Evolutionary conservation across 2,888 invertebrate species (phyloP).

Genomic region (Eulithis prunata): DNA sequence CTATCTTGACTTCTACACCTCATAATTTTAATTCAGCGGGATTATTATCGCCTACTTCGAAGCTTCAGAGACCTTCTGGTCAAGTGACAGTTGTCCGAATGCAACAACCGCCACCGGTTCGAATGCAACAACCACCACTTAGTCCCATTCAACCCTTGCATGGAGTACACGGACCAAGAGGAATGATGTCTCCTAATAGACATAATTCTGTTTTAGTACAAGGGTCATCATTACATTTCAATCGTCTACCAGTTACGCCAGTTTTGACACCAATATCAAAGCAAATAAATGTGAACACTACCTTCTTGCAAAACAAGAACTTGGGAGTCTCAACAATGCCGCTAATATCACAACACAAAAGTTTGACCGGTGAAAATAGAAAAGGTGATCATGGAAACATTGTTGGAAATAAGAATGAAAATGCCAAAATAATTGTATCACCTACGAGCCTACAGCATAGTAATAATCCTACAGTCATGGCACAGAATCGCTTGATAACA

Average conservation of each 20-base stretch:
- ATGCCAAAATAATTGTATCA: slow-evolving; percentile 74
- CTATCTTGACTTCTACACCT: slow-evolving; percentile 69
- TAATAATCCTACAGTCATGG: slow-evolving; percentile 71
- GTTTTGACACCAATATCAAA: slow-evolving; percentile 84
- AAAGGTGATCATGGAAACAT: slow-evolving; percentile 62
- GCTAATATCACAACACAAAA: slow-evolving; percentile 69
- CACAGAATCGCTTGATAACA: slow-evolving; percentile 76
- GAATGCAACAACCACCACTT: slow-evolving; percentile 66
- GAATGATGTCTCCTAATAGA: slow-evolving; percentile 76
- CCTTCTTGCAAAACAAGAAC: slow-evolving; percentile 69
- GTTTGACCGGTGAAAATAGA: slow-evolving; percentile 62
- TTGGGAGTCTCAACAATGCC: slow-evolving; percentile 56
- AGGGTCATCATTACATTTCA: slow-evolving; percentile 76
- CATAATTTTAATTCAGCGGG: slow-evolving; percentile 68
- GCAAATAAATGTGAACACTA: slow-evolving; percentile 79
- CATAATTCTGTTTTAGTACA: slow-evolving; percentile 78
- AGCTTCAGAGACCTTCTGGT: slow-evolving; percentile 73
- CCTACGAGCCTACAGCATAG: slow-evolving; percentile 67
- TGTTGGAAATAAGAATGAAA: slow-evolving; percentile 60
- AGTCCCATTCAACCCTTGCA: slow-evolving; percentile 78
- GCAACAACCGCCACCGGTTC: slow-evolving; percentile 74
- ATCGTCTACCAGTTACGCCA: slow-evolving; percentile 84
- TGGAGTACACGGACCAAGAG: slow-evolving; percentile 66
- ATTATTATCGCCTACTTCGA: slow-evolving; percentile 68
- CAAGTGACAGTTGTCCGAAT: slow-evolving; percentile 81